These are phyloP conservation scores for Sylvietta virens DNA, from an alignment of 2,113 vertebrate species.

Conservation along the genomic window DNA sequence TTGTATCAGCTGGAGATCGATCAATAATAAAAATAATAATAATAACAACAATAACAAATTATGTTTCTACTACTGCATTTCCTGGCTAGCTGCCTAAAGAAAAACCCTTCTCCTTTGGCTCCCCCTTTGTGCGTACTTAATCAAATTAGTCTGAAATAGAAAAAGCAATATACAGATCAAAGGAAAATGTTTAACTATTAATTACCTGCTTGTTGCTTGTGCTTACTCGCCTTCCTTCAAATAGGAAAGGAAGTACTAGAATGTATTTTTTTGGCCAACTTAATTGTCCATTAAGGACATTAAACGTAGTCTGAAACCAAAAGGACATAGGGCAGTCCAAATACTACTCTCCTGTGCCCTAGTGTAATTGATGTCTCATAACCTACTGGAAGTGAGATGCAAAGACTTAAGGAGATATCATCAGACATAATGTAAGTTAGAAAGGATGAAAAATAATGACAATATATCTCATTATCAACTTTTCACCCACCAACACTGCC, in stretches of 20 bases:
- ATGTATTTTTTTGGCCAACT: background rate
- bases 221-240: background rate
- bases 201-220: constrained; percentile 2
- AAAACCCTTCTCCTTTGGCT: constrained; percentile 21
- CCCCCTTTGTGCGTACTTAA: background rate
- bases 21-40: constrained; percentile 41
- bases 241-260: background rate
- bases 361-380: background rate
- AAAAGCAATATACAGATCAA: constrained; percentile 50
- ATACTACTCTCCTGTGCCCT: background rate
- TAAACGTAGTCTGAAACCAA: background rate
- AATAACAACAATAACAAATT: constrained; percentile 12
- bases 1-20: constrained; percentile 1
- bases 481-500: background rate
- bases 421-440: background rate
- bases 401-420: background rate
- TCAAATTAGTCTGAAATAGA: constrained; percentile 57
- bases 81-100: constrained; percentile 16
- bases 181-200: constrained; percentile 58
- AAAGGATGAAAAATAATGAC: background rate
- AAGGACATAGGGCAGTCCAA: background rate
- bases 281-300: background rate
- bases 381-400: background rate
- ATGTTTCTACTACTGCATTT: background rate
- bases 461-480: background rate